Evolutionary conservation across 2,113 vertebrate genomes (phyloP), one percentile per base, ranked within the genome.

Genomic region (Gnathonemus longibarbis): DNA sequence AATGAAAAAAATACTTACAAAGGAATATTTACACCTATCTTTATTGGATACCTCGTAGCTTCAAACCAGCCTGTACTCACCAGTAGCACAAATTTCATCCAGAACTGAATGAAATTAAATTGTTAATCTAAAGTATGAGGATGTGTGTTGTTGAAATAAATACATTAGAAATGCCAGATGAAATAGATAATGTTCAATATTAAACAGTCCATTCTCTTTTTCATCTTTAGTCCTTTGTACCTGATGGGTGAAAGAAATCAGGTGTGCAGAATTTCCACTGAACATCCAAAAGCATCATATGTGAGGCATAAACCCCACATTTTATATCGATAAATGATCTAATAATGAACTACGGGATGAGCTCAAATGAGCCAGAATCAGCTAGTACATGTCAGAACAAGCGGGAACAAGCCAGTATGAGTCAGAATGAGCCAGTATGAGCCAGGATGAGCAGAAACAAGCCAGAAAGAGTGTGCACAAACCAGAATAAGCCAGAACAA

Each of bases 131-230:
- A 86, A 86, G 8, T 21, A 86, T 48, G 24, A 27, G n/a, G 84
- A 86, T 86, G 21, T 92, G 84, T 66, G 56, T 91, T 94, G 93
- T 91, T 92, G 93, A 93, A 90, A 92, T 53, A 80, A 80, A 87
- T 31, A 52, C 49, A 87, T 50, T 53, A 2, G 15, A 50, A 35
- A 49, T 50, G 62, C 45, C 45, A 80, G 66, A 89, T 89, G 66
- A 80, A 46, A 77, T 66, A 87, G 31, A 52, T 53, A 49, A 86
- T 50, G n/a, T 50, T 86, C 8, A 50, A 27, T 86, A 49, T 86
- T 86, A 48, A 86, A 86, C 46, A 86, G 9, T 86, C 46, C 49
- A 24, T 39, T 80, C 35, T 80, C 35, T 80, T 80, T 42, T 42
- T 80, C 35, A 80, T 35, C 21, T 27, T 86, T 27, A 50, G n/a